Base-by-base conservation (phyloP, 2,113 vertebrate species). In the Carassius gibelio region DNA sequence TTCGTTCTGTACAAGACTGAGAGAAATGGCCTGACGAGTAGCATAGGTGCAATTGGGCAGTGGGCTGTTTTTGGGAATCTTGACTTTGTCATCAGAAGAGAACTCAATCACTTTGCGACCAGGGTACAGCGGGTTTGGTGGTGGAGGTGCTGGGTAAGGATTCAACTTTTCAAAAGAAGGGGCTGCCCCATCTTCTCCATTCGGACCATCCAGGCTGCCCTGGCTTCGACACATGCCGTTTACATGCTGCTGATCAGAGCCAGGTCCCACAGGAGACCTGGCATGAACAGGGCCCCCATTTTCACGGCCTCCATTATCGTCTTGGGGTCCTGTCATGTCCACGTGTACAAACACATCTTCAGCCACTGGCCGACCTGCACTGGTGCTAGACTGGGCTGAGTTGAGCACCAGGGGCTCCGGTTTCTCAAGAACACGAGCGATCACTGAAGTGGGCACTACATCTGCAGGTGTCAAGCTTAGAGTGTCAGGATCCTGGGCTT, bases 301-400 rank as follows among this genome's bases (percentile, higher is more conserved):
- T 78, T 90, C 89, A 88, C 91, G 69, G 89, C 91, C 80, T 91
- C 84, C 23, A 90, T 90, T 14, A 87, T 89, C 45, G 59, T 59
- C 90, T 74, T 48, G 83, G 2, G 74, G 84, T 79, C 94, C 95
- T 0, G 97, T 99, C 98, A 99, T 99, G 92, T 99, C 98, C 88
- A 99, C 98, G 0, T 98, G 98, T 66, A 99, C 98, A 62, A 99
- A 99, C 48, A 98, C 96, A 66, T 99, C 98, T 89, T 99, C 97
- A 0, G 97, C 96, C 30, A 97, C 91, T 0, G 97, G 96, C 19
- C 93, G 95, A 19, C 94, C 94, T 3, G 94, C 91, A 1, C 95
- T 96, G 94, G 97, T 97, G 94, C 97, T 95, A 48, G 97, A 98
- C 90, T 96, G 98, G 72, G 95, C 97, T 0, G 97, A 99, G 89